These are phyloP conservation scores for Monomorium pharaonis DNA, from an alignment of 1,140 invertebrate species.

Conservation along the genomic window DNA sequence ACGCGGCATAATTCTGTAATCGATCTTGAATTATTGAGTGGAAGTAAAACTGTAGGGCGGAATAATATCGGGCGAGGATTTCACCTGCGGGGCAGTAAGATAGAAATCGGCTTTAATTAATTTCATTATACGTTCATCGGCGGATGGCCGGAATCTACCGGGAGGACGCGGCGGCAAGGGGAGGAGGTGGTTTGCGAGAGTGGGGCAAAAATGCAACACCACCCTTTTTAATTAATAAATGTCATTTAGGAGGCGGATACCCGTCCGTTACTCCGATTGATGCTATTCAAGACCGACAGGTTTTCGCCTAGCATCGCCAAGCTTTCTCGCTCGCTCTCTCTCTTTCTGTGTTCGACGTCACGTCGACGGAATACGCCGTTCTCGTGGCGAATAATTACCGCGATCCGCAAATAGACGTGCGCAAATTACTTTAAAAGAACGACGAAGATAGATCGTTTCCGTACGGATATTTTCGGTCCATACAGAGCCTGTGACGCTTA, in stretches of 20 bases:
- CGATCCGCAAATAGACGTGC: slow-evolving; percentile 35
- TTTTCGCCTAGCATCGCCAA: background rate
- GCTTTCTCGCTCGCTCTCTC: too few relatives aligned
- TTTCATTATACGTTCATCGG: slow-evolving; percentile 30
- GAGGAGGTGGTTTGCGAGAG: background rate
- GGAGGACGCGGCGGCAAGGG: background rate
- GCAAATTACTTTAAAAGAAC: slow-evolving; percentile 45
- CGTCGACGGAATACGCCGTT: slow-evolving; percentile 14
- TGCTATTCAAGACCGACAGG: slow-evolving; percentile 27
- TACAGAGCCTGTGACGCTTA: slow-evolving; percentile 7
- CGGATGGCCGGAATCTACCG: background rate
- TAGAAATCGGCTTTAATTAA: slow-evolving; percentile 50
- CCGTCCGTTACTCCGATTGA: slow-evolving; percentile 40
- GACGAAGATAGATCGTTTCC: slow-evolving; percentile 36
- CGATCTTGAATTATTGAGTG: slow-evolving; percentile 50
- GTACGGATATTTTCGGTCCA: slow-evolving; percentile 40
- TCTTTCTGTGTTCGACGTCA: slow-evolving; percentile 19
- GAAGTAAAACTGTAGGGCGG: slow-evolving; percentile 39
- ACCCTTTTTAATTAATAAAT: slow-evolving; percentile 48
- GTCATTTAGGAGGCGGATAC: slow-evolving; percentile 26
- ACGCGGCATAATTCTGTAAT: slow-evolving; percentile 45
- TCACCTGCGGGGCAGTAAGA: background rate
- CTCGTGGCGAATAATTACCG: slow-evolving; percentile 38
- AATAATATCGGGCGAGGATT: slow-evolving; percentile 26
- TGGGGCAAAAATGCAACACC: slow-evolving; percentile 27